phyloP scores from a whole-genome alignment of 2,888 invertebrate species.

The Cantharis nigra region DNA sequence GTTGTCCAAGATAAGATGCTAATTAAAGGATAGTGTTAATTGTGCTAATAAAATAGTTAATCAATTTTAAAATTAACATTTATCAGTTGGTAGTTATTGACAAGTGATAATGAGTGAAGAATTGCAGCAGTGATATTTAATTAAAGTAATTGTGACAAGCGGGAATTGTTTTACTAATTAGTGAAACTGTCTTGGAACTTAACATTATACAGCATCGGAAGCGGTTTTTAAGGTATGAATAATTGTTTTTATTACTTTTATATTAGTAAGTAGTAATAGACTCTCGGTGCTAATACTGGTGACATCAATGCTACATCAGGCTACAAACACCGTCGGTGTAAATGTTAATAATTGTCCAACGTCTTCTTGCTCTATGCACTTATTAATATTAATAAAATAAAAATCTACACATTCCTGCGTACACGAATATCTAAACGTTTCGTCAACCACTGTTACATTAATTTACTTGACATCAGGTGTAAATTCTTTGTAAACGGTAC shows the following conservation, averaged over 20 bases:
- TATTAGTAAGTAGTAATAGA: background rate
- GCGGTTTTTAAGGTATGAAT: constrained; percentile 6
- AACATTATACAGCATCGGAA: constrained; percentile 5
- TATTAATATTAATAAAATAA: background rate
- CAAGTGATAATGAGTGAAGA: constrained; percentile 36
- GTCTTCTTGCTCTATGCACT: background rate
- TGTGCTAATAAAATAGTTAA: background rate
- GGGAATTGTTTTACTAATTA: constrained; percentile 10
- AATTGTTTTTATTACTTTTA: background rate
- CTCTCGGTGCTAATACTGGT: background rate
- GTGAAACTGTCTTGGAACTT: background rate
- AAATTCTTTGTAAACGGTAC: background rate
- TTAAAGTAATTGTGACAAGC: constrained; percentile 16
- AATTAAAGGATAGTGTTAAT: background rate
- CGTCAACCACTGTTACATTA: background rate
- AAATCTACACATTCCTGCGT: background rate
- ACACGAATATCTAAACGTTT: background rate
- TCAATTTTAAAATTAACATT: constrained; percentile 50
- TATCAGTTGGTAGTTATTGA: constrained; percentile 32
- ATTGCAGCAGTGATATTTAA: constrained; percentile 32
- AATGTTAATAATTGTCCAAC: background rate
- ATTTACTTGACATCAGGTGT: background rate
- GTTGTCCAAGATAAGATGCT: background rate
- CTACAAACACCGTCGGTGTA: constrained; percentile 19
- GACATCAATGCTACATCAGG: constrained; percentile 14